Evolutionary conservation across 2,113 vertebrate species (phyloP), one percentile per base, ranked within the genome.

Genomic region (Chauna torquata): DNA sequence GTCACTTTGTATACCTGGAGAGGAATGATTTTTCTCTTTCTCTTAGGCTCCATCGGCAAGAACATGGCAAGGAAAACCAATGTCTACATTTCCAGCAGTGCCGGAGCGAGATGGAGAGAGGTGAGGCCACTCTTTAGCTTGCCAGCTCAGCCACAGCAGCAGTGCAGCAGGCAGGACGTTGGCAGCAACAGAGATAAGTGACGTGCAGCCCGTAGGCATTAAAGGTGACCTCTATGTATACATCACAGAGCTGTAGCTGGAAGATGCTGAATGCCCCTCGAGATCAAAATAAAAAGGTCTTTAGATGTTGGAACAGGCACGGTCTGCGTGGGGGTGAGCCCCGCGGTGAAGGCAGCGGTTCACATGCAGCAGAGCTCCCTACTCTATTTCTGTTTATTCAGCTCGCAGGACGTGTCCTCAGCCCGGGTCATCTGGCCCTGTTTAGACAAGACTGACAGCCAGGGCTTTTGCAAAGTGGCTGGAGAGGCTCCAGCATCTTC

Each of bases 61-160:
- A 99, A 98, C 97, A 97, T 99, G 98, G 98, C 99, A 15, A 99
- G 98, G 97, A 99, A 99, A 97, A 99, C 99, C 44, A 99, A 99
- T 0, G 99, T 99, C 65, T 99, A 99, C 11, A 91, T 99, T 76
- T 99, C 99, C 0, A 99, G 99, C 98, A 99, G 99, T 6, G 99
- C 99, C 0, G 99, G 99, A 65, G 99, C 98, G 25, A 93, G 99
- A 70, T 99, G 99, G 99, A 98, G 98, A 97, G 99, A 99, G 99
- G 99, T 99, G 94, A 98, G 98, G 52, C n/a, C 3, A 7, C 71
- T 74, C 32, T 55, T 77, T 13, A 11, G 12, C 64, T 65, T 47
- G 17, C 58, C 17, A 4, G 23, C 12, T 61, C 1, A 3, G 75
- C 49, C 30, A 27, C 34, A 1, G 12, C 1, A 0, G 8, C 7